Conservation (phyloP, 1,140 invertebrate species). For the Antheraea mylitta region DNA sequence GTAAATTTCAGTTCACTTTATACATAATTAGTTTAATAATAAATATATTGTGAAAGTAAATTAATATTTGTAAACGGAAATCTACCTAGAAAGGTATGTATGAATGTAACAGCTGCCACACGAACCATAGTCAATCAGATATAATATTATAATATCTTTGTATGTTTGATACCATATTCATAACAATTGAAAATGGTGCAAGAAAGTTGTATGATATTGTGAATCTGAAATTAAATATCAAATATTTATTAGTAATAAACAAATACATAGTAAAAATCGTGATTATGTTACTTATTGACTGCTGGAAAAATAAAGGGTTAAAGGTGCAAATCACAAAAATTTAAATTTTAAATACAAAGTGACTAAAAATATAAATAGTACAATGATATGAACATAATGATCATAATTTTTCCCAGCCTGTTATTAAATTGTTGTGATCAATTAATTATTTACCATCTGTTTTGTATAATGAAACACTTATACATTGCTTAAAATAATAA, state of each 20-base stretch:
- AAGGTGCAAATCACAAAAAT: background rate
- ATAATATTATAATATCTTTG: conserved; percentile 34
- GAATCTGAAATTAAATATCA: conserved; percentile 3
- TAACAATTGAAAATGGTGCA: conserved; percentile 63
- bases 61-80: conserved; percentile 50
- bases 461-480: too few relatives aligned
- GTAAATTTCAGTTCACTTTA: conserved; percentile 52
- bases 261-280: background rate
- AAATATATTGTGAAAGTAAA: background rate
- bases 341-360: too few relatives aligned
- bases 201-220: conserved; percentile 14
- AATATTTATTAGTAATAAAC: background rate
- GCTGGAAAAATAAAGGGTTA: background rate
- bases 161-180: conserved; percentile 33
- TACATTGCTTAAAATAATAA: too few relatives aligned
- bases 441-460: too few relatives aligned
- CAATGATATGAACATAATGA: too few relatives aligned
- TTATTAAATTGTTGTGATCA: too few relatives aligned
- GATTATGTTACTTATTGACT: conserved; percentile 1
- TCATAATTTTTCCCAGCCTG: too few relatives aligned
- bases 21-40: conserved; percentile 2
- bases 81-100: conserved; percentile 57
- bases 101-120: conserved; percentile 75
- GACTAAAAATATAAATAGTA: too few relatives aligned
- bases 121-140: conserved; percentile 53